Base-by-base conservation (phyloP, 2,797 vertebrate genomes). In the Sebastes minor region DNA sequence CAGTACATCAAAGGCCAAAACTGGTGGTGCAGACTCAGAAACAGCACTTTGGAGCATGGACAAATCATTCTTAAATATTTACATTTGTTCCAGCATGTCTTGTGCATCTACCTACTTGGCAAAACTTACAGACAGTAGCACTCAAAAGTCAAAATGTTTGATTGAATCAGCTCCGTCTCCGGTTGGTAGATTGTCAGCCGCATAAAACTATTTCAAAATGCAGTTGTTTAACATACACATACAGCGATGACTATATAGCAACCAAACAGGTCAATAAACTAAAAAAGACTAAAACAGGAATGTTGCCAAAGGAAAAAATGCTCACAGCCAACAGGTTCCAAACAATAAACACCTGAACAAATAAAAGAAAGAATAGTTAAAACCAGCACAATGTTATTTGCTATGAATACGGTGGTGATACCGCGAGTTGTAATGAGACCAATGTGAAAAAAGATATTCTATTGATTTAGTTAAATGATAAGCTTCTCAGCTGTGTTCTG, bases 401-500 rank as follows among this genome's bases (percentile, higher is more conserved):
- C 38, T 35, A 4, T 62, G 11, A 62, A 57, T 23, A 6, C 5
- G 12, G 2, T 16, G 13, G 23, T 57, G 49, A 70, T n/a, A 53
- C 38, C 2, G 22, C 4, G 33, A 53, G 49, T 53, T 55, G 4
- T 78, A 81, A 80, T 53, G 35, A 23, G 33, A 28, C 33, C 65
- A 53, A 60, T 64, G 25, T 78, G 74, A 64, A 53, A 73, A 84
- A 71, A 69, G n/a, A 27, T 73, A 64, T 69, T 16, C 8, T 68
- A 87, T 86, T 75, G 80, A 90, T 86, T 88, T n/a, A 46, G 70
- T 78, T 64, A 72, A 83, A 82, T 49, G 63, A 76, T 70, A 28
- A 78, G 49, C 57, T 1, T 67, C 35, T 65, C n/a, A 7, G 14
- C 42, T 22, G n/a, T 27, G 59, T 38, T 72, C 32, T 30, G 30